Conservation (phyloP, 2,888 invertebrate genomes). For the Andrena minutula region DNA sequence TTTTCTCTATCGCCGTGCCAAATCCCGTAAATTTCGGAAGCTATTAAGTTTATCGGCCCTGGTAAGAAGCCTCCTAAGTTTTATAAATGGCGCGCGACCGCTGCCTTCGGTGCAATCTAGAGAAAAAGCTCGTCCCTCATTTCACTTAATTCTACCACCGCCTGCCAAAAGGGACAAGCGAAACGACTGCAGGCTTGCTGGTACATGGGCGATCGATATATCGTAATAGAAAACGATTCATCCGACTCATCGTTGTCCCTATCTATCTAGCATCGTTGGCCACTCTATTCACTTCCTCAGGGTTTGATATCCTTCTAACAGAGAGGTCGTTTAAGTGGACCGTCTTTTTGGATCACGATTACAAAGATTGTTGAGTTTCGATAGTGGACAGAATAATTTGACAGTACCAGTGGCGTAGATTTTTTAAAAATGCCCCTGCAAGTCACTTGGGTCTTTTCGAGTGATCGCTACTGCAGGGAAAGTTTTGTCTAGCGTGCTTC, state of each 20-base stretch:
- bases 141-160: constrained; percentile 75
- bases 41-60: constrained; percentile 81
- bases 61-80: constrained; percentile 79
- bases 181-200: constrained; percentile 27
- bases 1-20: constrained; percentile 54
- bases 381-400: no score
- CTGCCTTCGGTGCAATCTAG: constrained; percentile 76
- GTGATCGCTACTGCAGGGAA: no score
- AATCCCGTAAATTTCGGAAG: constrained; percentile 78
- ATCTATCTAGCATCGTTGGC: constrained; percentile 31
- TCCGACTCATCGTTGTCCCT: constrained; percentile 44
- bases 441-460: no score
- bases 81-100: constrained; percentile 78
- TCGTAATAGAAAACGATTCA: constrained; percentile 75
- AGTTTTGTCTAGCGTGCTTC: no score
- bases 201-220: constrained; percentile 66
- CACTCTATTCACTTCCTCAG: constrained; percentile 20
- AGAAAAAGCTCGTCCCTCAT: constrained; percentile 81
- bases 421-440: no score
- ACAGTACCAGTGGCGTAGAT: no score
- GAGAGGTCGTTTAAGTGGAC: constrained; percentile 8
- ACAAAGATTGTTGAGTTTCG: background rate
- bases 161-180: constrained; percentile 44
- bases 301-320: constrained; percentile 50
- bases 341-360: background rate